Evolutionary conservation across 2,797 vertebrate genomes (phyloP).

Genomic region (Pterois miles): DNA sequence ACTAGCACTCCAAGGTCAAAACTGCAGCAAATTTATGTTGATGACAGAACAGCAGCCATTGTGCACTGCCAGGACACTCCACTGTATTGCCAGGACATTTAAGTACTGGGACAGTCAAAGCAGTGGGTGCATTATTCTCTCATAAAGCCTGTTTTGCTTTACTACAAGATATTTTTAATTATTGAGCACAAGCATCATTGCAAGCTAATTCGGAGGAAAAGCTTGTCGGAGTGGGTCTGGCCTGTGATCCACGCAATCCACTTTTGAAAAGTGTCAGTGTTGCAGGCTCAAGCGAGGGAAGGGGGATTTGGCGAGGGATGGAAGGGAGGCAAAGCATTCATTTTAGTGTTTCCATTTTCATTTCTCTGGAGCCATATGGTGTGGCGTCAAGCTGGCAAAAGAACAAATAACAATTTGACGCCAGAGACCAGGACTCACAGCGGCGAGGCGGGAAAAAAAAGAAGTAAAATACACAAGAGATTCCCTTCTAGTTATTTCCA

Average conservation of each 20-base stretch:
- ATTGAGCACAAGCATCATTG: conserved; percentile 2
- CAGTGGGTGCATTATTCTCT: conserved; percentile 23
- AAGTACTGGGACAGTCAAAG: conserved; percentile 19
- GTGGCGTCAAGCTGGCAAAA: conserved; percentile 70
- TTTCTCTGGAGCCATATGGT: conserved; percentile 69
- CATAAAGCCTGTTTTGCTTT: conserved; percentile 31
- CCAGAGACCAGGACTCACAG: conserved; percentile 55
- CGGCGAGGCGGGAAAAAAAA: conserved; percentile 14
- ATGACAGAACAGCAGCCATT: conserved; percentile 32
- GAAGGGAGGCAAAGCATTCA: conserved; percentile 47
- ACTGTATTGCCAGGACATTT: conserved; percentile 25
- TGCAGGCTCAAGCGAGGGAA: conserved; percentile 20
- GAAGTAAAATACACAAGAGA: conserved; percentile 47
- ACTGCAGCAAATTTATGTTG: conserved; percentile 46
- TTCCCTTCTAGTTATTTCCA: conserved; percentile 51
- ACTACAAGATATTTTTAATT: conserved; percentile 19
- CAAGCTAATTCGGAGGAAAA: conserved; percentile 7
- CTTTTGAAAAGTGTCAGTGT: conserved; percentile 37
- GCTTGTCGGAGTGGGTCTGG: conserved; percentile 3
- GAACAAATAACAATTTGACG: conserved; percentile 77
- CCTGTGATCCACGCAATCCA: conserved; percentile 42
- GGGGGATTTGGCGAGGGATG: conserved; percentile 3
- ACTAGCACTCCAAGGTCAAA: conserved; percentile 66
- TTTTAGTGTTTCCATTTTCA: conserved; percentile 67
- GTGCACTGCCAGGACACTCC: conserved; percentile 22